Evolutionary conservation across 2,113 vertebrate species (phyloP).

Genomic region (Chlorocebus sabaeus): DNA sequence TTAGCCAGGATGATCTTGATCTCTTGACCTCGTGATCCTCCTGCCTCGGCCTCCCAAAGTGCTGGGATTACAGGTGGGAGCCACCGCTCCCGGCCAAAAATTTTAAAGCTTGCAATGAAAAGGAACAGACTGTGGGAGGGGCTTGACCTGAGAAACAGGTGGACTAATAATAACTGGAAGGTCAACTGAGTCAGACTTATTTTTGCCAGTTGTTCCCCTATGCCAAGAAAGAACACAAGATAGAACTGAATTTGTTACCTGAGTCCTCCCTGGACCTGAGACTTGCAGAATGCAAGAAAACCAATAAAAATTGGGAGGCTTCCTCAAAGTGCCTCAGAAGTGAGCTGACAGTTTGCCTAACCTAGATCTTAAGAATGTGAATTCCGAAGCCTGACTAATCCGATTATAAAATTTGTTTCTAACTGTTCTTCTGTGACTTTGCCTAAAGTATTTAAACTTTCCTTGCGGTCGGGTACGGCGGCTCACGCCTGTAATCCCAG

Average conservation of each 20-base stretch:
- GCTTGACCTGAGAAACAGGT: neutral
- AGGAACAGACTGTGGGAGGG: neutral
- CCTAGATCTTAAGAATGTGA: neutral
- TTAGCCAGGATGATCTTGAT: too few relatives aligned
- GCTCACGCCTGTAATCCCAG: too few relatives aligned
- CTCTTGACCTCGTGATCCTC: too few relatives aligned
- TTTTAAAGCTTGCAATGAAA: neutral
- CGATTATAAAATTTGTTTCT: neutral
- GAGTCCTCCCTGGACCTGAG: neutral
- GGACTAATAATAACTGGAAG: neutral
- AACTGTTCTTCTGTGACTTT: neutral
- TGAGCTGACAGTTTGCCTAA: neutral
- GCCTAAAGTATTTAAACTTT: neutral
- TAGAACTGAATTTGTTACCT: neutral
- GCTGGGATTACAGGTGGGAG: too few relatives aligned
- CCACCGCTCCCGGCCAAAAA: too few relatives aligned
- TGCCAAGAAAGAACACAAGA: neutral
- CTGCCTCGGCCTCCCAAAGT: too few relatives aligned
- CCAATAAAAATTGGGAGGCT: neutral
- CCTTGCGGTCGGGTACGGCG: neutral
- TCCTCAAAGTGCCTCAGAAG: neutral
- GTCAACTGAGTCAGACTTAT: neutral
- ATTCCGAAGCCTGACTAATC: neutral
- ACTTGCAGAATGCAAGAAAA: neutral
- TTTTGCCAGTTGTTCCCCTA: neutral